Evolutionary conservation across 2,797 vertebrate species (phyloP).

Genomic region (Xenentodon cancila): DNA sequence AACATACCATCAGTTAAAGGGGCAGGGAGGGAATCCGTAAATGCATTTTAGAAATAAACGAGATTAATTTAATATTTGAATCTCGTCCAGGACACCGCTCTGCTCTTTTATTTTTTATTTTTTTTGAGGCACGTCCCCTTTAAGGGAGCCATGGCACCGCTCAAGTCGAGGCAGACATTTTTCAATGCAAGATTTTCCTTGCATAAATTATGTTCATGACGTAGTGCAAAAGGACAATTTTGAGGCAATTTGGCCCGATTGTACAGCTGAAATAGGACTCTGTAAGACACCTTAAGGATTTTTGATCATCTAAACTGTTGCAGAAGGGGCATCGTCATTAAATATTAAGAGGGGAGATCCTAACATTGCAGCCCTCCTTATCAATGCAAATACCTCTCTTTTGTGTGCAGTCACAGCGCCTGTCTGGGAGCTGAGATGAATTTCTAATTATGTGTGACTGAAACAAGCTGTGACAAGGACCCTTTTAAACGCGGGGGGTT

Average conservation of each 20-base stretch:
- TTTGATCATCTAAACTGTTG: constrained; percentile 53
- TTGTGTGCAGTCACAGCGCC: constrained; percentile 85
- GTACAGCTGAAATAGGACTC: constrained; percentile 67
- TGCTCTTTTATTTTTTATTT: too few relatives aligned
- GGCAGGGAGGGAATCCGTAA: too few relatives aligned
- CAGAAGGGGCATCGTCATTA: constrained; percentile 74
- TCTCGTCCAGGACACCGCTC: too few relatives aligned
- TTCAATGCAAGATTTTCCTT: constrained; percentile 92
- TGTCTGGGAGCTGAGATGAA: constrained; percentile 88
- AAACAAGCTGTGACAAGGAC: constrained; percentile 84
- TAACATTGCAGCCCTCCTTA: constrained; percentile 82
- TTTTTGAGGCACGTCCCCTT: constrained; percentile 75
- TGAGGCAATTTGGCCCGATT: constrained; percentile 84
- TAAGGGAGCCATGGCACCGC: constrained; percentile 84
- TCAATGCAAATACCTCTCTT: constrained; percentile 87
- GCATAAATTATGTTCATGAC: constrained; percentile 99
- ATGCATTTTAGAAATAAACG: too few relatives aligned
- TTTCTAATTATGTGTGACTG: constrained; percentile 88
- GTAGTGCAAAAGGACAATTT: constrained; percentile 94
- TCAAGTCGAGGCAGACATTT: constrained; percentile 84
- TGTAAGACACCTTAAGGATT: constrained; percentile 60
- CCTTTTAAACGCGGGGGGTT: constrained; percentile 71
- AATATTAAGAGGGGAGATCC: constrained; percentile 81
- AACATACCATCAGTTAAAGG: too few relatives aligned
- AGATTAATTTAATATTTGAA: too few relatives aligned